phyloP scores from a whole-genome alignment of 2,113 vertebrate species.

The Apodemus speciosus region DNA sequence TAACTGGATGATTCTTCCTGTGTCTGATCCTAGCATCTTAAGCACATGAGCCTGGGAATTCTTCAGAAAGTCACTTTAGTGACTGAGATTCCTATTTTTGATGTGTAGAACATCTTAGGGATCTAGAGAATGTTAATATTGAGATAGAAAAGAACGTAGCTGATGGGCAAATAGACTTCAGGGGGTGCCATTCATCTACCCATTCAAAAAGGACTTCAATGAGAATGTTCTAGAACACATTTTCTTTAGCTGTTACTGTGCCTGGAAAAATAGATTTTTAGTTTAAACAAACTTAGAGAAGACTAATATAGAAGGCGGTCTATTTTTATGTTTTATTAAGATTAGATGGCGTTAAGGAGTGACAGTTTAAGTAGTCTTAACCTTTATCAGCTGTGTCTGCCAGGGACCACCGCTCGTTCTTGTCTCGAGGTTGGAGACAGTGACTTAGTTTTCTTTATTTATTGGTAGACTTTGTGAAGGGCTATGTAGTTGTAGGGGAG shows the following conservation, averaged over 20 bases:
- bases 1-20: constrained; percentile 7
- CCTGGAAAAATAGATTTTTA: neutral
- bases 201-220: neutral
- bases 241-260: neutral
- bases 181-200: neutral
- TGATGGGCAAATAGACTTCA: constrained; percentile 25
- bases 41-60: constrained; percentile 1
- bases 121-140: constrained; percentile 27
- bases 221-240: neutral
- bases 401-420: neutral
- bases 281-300: constrained; percentile 17
- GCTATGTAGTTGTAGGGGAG: neutral
- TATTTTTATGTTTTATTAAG: constrained; percentile 3
- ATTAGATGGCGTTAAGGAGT: neutral
- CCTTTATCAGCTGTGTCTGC: neutral
- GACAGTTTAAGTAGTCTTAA: neutral
- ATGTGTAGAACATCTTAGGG: constrained; percentile 48
- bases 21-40: neutral
- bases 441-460: neutral
- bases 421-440: neutral
- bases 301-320: constrained; percentile 9
- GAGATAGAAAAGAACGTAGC: constrained; percentile 23
- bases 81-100: constrained; percentile 29
- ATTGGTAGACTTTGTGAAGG: neutral
- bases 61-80: constrained; percentile 49